These are phyloP conservation scores for Hippolais icterina DNA, from an alignment of 2,113 vertebrate genomes.

Conservation along the genomic window DNA sequence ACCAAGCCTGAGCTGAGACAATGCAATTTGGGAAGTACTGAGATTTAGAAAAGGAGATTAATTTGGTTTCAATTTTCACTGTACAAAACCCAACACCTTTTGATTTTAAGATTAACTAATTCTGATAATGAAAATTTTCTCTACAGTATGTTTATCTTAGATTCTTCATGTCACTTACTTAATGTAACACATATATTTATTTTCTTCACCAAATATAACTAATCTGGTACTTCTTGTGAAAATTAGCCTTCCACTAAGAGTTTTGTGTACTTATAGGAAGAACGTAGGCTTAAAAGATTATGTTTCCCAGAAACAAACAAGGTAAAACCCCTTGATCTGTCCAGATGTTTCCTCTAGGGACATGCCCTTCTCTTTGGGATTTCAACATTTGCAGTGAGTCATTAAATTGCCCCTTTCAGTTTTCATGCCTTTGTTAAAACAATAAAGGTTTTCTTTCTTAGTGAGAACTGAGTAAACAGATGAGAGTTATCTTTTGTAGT, in stretches of 20 bases:
- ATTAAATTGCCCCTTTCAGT: not conserved
- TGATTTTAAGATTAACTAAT: not conserved
- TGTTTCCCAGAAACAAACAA: not conserved
- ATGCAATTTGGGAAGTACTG: not conserved
- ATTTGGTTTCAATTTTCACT: not conserved
- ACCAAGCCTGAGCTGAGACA: not conserved
- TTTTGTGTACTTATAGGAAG: not conserved
- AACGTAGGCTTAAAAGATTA: not conserved
- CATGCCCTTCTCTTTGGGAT: not conserved
- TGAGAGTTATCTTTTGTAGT: not conserved
- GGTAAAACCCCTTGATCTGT: conserved; percentile 17
- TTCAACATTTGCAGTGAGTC: not conserved
- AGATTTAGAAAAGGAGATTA: not conserved
- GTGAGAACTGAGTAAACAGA: not conserved
- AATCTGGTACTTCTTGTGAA: not conserved
- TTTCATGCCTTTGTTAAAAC: not conserved
- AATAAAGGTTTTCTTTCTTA: not conserved
- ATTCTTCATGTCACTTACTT: not conserved
- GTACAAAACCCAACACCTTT: not conserved
- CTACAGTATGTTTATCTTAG: not conserved
- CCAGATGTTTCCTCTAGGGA: conserved; percentile 42
- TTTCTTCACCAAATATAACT: not conserved
- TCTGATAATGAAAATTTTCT: not conserved
- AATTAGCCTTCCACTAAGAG: not conserved
- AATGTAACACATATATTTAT: not conserved